phyloP scores from a whole-genome alignment of 2,113 vertebrate species.

The Neodontobutis hainanensis region DNA sequence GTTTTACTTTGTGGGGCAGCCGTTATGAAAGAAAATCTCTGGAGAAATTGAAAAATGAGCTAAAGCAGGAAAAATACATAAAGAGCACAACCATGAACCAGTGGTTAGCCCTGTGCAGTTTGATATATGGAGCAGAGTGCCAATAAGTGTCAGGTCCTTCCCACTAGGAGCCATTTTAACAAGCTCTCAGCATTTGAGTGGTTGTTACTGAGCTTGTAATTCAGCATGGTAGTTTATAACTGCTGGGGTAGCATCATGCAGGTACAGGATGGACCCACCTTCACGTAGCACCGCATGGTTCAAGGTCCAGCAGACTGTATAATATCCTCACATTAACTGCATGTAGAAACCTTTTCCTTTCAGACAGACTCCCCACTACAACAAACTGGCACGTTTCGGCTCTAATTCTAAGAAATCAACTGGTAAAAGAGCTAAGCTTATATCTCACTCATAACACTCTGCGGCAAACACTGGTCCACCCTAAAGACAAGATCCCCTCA shows the following conservation, averaged over 20 bases:
- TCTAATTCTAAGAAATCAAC: too few species aligned
- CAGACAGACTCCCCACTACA: too few species aligned
- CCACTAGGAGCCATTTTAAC: conserved; percentile 59
- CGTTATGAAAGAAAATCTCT: conserved; percentile 37
- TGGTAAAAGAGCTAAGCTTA: too few species aligned
- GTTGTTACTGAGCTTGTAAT: conserved; percentile 43
- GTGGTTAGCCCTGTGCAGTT: conserved; percentile 21
- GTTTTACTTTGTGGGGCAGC: conserved; percentile 33
- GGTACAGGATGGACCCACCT: too few species aligned
- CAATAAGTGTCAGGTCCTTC: conserved; percentile 57
- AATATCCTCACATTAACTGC: too few species aligned
- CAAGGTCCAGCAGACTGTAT: too few species aligned
- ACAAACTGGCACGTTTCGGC: too few species aligned
- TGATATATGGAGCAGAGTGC: conserved; percentile 34
- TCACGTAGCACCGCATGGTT: too few species aligned
- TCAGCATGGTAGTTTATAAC: conserved; percentile 15
- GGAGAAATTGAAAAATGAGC: conserved; percentile 30
- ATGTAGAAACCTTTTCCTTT: too few species aligned
- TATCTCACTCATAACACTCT: too few species aligned
- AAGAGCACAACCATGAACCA: conserved; percentile 16
- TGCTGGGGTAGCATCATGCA: background rate
- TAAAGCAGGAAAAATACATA: conserved; percentile 12
- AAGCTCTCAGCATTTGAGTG: conserved; percentile 40
- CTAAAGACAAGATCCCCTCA: too few species aligned
- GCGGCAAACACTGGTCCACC: too few species aligned